These are phyloP conservation scores for Gallinago nigripennis DNA, from an alignment of 2,797 vertebrate genomes.

Conservation along the genomic window DNA sequence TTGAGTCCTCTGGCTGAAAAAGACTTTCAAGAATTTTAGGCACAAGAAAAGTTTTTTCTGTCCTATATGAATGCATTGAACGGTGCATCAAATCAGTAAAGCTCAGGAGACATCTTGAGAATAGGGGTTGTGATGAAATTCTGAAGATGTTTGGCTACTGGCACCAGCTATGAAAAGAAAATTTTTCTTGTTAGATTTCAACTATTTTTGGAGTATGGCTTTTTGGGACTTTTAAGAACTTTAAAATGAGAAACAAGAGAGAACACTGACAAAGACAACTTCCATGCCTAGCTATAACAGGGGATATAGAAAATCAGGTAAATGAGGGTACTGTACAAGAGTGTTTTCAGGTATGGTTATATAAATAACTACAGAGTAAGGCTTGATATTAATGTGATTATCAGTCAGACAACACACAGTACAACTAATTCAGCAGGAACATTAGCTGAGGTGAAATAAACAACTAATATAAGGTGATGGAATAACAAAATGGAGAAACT, in stretches of 20 bases:
- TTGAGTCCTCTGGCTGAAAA: background rate
- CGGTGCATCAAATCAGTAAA: background rate
- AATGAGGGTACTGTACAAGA: background rate
- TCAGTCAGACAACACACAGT: background rate
- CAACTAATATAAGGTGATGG: background rate
- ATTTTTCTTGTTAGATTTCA: background rate
- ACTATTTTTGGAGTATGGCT: background rate
- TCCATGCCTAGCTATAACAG: background rate
- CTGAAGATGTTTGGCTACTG: background rate
- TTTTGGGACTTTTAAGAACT: background rate
- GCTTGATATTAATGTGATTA: background rate
- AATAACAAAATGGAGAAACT: background rate
- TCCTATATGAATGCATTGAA: background rate
- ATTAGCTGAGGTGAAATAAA: background rate
- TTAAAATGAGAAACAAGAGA: background rate
- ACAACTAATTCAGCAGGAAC: background rate
- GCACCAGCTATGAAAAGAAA: background rate
- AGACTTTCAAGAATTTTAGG: background rate
- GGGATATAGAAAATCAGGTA: background rate
- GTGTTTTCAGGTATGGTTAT: background rate
- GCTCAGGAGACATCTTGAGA: background rate
- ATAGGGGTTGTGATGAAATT: background rate
- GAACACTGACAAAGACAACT: background rate
- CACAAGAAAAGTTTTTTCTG: background rate
- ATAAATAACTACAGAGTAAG: background rate